Percentiles rank a stretch among this genome's conserved stretches.
phyloP scores from a whole-genome alignment of 2,113 vertebrate genomes.

The Corythornis vintsioides region DNA sequence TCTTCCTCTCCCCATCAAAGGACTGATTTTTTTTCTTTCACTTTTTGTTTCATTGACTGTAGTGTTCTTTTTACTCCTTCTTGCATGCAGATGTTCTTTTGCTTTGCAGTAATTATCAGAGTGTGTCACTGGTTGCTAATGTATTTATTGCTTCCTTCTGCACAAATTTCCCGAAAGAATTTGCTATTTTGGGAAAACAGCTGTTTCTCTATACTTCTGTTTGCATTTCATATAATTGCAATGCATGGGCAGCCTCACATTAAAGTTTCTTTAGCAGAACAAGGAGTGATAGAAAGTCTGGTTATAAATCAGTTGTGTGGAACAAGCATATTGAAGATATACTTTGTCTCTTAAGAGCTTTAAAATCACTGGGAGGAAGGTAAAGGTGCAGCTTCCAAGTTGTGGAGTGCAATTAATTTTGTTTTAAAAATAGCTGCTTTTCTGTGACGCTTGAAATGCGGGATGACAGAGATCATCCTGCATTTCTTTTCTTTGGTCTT shows the following conservation, averaged over 20 bases:
- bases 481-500: not conserved
- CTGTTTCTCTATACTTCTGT: conserved; percentile 10
- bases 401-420: not conserved
- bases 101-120: conserved; percentile 41
- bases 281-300: not conserved
- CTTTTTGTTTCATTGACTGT: conserved; percentile 14
- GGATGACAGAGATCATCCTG: not conserved
- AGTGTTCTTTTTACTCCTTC: not conserved
- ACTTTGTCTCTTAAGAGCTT: not conserved
- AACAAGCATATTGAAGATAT: not conserved
- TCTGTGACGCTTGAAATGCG: not conserved
- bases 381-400: not conserved
- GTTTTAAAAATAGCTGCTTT: not conserved
- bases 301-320: not conserved
- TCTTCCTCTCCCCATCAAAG: not conserved
- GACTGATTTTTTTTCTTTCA: not conserved
- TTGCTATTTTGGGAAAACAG: conserved; percentile 58
- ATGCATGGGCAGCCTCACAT: not conserved
- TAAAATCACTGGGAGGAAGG: not conserved
- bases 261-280: not conserved
- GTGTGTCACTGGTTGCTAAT: conserved; percentile 35
- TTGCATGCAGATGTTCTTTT: conserved; percentile 53
- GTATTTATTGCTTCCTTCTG: conserved; percentile 48
- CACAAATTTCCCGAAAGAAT: conserved; percentile 38
- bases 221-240: conserved; percentile 26